Conservation (phyloP, 2,888 invertebrate genomes). For the Leucania comma region DNA sequence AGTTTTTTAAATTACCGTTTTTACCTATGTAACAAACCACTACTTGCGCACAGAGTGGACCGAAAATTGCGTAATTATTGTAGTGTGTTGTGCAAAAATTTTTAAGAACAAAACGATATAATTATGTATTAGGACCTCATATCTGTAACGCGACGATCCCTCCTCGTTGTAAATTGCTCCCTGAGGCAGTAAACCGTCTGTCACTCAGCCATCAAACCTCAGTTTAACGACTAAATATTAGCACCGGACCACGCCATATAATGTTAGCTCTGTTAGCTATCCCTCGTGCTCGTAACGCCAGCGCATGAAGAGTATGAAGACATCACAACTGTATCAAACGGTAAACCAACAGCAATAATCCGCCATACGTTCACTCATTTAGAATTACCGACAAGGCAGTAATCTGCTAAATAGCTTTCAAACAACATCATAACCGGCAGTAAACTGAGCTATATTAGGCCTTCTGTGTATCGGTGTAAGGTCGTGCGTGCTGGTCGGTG, state of each 20-base stretch:
- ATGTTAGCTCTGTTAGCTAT: constrained; percentile 15
- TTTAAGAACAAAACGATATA: not conserved
- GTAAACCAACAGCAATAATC: constrained; percentile 42
- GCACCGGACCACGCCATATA: constrained; percentile 18
- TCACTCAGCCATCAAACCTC: constrained; percentile 32
- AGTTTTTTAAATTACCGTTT: no score
- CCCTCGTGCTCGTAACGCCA: constrained; percentile 8
- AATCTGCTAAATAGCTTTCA: constrained; percentile 57
- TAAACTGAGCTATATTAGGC: not conserved
- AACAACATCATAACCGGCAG: constrained; percentile 36
- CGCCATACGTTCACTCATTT: constrained; percentile 46
- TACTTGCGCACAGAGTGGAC: no score
- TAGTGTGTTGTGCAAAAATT: no score
- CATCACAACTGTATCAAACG: constrained; percentile 48
- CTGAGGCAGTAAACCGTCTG: constrained; percentile 25
- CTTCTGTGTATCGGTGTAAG: constrained; percentile 10
- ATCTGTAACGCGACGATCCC: not conserved
- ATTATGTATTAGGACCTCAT: constrained; percentile 1
- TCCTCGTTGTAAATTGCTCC: constrained; percentile 19
- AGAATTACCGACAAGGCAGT: constrained; percentile 57
- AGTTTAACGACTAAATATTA: constrained; percentile 31
- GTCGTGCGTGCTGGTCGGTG: not conserved
- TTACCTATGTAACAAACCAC: no score
- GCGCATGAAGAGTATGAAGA: constrained; percentile 16
- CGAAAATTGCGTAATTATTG: no score